A percentile compares a stretch with the other conserved stretches of the same genome.
These are phyloP conservation scores for Folsomia manolachei DNA, from an alignment of 2,888 invertebrate species.

Conservation along the genomic window DNA sequence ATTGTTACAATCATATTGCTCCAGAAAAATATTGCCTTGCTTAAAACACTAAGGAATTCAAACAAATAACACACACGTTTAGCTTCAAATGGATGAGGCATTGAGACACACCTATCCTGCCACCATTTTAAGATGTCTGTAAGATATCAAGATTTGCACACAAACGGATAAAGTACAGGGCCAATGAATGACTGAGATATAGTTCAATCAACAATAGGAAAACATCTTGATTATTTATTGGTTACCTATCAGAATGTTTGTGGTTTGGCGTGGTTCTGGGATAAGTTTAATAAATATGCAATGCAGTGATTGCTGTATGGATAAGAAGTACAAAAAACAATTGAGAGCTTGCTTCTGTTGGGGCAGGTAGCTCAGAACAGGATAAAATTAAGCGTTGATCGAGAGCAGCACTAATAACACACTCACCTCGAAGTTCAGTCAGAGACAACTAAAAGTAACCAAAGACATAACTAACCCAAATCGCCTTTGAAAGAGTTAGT, in stretches of 20 bases:
- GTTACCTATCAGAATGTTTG: too few relatives aligned
- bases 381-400: too few relatives aligned
- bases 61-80: too few relatives aligned
- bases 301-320: background rate
- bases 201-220: background rate
- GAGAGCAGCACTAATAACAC: constrained; percentile 5
- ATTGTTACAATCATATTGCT: too few relatives aligned
- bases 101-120: too few relatives aligned
- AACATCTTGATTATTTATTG: background rate
- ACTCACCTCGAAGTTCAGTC: constrained; percentile 14
- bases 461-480: constrained; percentile 9
- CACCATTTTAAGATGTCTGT: too few relatives aligned
- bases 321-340: background rate
- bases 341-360: background rate
- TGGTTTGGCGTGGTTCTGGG: too few relatives aligned
- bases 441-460: constrained; percentile 9
- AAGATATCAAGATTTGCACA: too few relatives aligned
- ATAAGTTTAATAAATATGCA: background rate
- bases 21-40: too few relatives aligned
- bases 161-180: background rate
- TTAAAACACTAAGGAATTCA: too few relatives aligned
- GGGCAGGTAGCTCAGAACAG: too few relatives aligned
- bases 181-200: background rate
- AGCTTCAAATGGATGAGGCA: too few relatives aligned
- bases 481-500: background rate